These are phyloP conservation scores for Mechanitis mazaeus DNA, from an alignment of 2,888 invertebrate species.

Conservation along the genomic window DNA sequence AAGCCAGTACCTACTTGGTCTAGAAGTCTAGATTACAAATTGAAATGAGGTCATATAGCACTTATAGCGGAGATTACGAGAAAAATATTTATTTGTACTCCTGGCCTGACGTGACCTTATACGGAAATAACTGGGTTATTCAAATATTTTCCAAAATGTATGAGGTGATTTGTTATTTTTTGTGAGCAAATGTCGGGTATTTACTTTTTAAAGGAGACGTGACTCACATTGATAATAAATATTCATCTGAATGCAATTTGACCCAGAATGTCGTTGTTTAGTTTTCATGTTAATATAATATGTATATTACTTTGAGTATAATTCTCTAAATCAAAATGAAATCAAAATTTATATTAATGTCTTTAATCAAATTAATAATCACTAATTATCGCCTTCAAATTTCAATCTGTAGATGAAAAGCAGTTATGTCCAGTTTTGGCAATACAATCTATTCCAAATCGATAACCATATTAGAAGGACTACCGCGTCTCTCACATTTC, in stretches of 20 bases:
- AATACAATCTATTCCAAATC: slow-evolving; percentile 51
- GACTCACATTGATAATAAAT: too few species aligned
- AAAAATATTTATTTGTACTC: slow-evolving; percentile 6
- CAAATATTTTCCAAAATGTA: background rate
- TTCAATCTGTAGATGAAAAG: slow-evolving; percentile 27
- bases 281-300: too few species aligned
- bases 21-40: slow-evolving; percentile 22
- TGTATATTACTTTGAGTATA: too few species aligned
- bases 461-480: slow-evolving; percentile 36
- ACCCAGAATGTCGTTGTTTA: too few species aligned
- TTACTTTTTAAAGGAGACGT: too few species aligned
- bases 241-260: too few species aligned
- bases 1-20: slow-evolving; percentile 22
- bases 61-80: slow-evolving; percentile 1
- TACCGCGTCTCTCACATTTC: slow-evolving; percentile 30
- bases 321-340: background rate
- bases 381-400: slow-evolving; percentile 10
- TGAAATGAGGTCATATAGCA: slow-evolving; percentile 16
- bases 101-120: background rate
- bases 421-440: slow-evolving; percentile 59
- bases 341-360: background rate
- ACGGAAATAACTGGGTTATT: background rate
- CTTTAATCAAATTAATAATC: background rate
- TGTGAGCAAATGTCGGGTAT: too few species aligned
- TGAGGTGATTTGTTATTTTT: too few species aligned